These are phyloP conservation scores for Melieria picta DNA, from an alignment of 2,888 invertebrate species.

Conservation along the genomic window DNA sequence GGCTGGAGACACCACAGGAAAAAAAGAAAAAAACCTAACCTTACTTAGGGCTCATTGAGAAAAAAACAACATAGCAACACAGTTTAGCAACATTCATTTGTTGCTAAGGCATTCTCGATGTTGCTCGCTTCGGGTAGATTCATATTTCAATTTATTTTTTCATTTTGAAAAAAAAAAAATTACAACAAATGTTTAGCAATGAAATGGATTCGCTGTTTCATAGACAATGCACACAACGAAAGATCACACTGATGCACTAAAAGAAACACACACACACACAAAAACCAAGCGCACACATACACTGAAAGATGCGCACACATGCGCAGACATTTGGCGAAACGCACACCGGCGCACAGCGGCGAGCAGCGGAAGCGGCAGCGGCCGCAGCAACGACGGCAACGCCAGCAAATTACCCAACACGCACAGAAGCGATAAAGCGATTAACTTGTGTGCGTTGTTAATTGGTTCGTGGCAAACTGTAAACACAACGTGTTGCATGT, in stretches of 20 bases:
- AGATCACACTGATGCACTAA: neutral
- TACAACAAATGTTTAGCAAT: no score
- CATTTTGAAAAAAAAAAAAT: no score
- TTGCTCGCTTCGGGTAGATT: no score
- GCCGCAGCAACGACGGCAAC: constrained; percentile 20
- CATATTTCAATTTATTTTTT: no score
- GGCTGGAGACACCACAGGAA: no score
- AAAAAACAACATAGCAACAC: no score
- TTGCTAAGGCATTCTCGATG: no score
- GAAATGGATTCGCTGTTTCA: no score
- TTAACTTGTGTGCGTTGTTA: constrained; percentile 29
- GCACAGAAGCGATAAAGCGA: constrained; percentile 33
- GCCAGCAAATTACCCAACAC: constrained; percentile 9
- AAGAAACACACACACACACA: neutral
- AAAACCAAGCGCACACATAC: neutral
- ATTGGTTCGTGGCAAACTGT: constrained; percentile 46
- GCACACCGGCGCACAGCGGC: neutral
- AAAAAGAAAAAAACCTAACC: no score
- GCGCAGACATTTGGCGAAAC: neutral
- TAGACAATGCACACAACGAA: no score
- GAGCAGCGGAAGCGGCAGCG: constrained; percentile 6
- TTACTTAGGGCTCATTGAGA: no score
- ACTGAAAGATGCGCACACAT: neutral
- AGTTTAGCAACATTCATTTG: no score
- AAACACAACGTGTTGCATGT: constrained; percentile 48